A percentile compares a stretch with the other conserved stretches of the same genome.
phyloP scores from a whole-genome alignment of 2,888 invertebrate species.

The Eustalomyia histrio region DNA sequence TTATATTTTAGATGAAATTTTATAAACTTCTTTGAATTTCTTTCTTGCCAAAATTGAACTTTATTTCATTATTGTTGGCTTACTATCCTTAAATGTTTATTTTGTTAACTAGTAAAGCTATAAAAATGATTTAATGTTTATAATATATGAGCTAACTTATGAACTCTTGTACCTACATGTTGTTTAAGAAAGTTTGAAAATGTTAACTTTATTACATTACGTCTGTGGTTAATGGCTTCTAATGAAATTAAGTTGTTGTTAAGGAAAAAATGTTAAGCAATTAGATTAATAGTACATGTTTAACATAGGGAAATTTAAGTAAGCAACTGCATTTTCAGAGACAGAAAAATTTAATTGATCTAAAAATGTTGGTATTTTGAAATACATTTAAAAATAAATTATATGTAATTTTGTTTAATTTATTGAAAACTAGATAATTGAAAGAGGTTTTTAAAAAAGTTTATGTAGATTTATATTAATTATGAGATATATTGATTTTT shows the following conservation, averaged over 20 bases:
- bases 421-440: too few relatives aligned
- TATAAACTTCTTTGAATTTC: background rate
- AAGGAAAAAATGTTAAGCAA: background rate
- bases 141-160: background rate
- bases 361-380: too few relatives aligned
- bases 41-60: background rate
- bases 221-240: slow-evolving; percentile 28
- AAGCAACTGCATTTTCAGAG: background rate
- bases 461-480: too few relatives aligned
- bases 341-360: too few relatives aligned
- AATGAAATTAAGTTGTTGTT: slow-evolving; percentile 13
- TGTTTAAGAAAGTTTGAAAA: background rate
- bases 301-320: background rate
- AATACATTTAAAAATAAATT: too few relatives aligned
- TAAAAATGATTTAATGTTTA: slow-evolving; percentile 29
- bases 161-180: slow-evolving; percentile 1
- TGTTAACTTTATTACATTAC: slow-evolving; percentile 13
- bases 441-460: too few relatives aligned
- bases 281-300: background rate
- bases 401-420: too few relatives aligned
- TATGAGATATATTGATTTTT: too few relatives aligned
- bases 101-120: slow-evolving; percentile 22
- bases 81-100: slow-evolving; percentile 6
- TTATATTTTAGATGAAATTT: background rate
- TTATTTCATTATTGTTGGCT: background rate